Percentiles rank a stretch among this genome's conserved stretches.
These are phyloP conservation scores for Crepidodera aurea DNA, from an alignment of 2,888 invertebrate species.

Conservation along the genomic window DNA sequence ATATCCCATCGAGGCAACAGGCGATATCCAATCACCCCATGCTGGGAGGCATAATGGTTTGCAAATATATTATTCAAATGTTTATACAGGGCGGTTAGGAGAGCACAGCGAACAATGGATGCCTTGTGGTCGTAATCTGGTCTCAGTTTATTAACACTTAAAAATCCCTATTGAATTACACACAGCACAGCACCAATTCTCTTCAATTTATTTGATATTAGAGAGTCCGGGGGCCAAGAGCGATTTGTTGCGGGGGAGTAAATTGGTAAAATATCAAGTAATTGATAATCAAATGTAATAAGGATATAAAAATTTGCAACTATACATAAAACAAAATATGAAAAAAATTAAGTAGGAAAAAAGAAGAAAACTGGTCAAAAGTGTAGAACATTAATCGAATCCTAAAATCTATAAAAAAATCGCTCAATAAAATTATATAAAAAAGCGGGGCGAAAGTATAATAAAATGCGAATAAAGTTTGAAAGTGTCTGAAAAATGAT, in stretches of 20 bases:
- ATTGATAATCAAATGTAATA: no score
- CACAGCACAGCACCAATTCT: constrained; percentile 34
- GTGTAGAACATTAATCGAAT: no score
- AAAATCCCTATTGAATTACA: constrained; percentile 40
- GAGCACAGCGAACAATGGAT: constrained; percentile 37
- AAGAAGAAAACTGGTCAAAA: no score
- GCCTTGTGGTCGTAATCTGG: constrained; percentile 44
- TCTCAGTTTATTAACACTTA: constrained; percentile 44
- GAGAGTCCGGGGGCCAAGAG: constrained; percentile 13
- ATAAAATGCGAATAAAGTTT: no score
- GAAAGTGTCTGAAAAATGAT: no score
- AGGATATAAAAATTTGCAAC: no score
- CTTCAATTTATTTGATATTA: constrained; percentile 30
- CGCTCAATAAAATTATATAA: no score
- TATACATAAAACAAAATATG: no score
- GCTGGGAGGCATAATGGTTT: constrained; percentile 40
- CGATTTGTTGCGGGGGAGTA: not conserved
- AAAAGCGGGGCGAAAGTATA: no score
- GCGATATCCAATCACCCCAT: constrained; percentile 24
- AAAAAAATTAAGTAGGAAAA: no score
- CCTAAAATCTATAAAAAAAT: no score
- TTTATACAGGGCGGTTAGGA: constrained; percentile 42
- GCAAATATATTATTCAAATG: constrained; percentile 48
- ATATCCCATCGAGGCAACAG: not conserved
- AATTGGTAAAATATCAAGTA: no score